Conservation (phyloP, 2,888 invertebrate genomes). For the Frankliniella intonsa region DNA sequence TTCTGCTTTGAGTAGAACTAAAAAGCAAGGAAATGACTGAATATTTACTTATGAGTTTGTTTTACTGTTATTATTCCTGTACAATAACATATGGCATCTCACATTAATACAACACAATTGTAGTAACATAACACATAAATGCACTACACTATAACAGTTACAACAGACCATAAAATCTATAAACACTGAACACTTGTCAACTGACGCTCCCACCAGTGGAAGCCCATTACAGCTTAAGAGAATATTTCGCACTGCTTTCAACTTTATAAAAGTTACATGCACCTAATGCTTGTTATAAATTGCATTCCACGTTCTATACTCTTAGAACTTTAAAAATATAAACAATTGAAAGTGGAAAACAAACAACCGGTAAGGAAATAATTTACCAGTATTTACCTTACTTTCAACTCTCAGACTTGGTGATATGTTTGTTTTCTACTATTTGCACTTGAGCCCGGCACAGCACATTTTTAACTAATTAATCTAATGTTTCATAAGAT, state of each 20-base stretch:
- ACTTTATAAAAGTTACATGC: constrained; percentile 18
- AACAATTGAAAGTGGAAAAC: background rate
- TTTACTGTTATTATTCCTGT: constrained; percentile 2
- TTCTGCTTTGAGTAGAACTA: background rate
- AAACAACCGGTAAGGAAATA: background rate
- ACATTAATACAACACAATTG: constrained; percentile 6
- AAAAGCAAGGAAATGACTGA: background rate
- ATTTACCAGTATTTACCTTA: background rate
- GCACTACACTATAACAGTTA: constrained; percentile 16
- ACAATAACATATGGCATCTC: constrained; percentile 26
- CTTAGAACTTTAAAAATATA: background rate
- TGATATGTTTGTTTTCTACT: constrained; percentile 16
- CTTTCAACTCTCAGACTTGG: background rate
- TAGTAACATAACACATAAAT: background rate
- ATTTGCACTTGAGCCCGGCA: constrained; percentile 23
- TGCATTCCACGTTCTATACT: background rate
- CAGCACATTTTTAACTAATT: background rate
- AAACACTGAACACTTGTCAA: constrained; percentile 20
- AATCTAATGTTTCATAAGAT: background rate
- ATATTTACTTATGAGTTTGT: constrained; percentile 4
- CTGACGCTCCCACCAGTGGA: constrained; percentile 12
- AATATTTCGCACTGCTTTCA: background rate
- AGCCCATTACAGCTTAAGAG: constrained; percentile 6
- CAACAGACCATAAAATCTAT: constrained; percentile 25
- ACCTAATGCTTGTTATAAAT: background rate